A percentile compares a stretch with the other conserved stretches of the same genome.
phyloP scores from a whole-genome alignment of 1,140 invertebrate genomes.

The Leptinotarsa lineolata region DNA sequence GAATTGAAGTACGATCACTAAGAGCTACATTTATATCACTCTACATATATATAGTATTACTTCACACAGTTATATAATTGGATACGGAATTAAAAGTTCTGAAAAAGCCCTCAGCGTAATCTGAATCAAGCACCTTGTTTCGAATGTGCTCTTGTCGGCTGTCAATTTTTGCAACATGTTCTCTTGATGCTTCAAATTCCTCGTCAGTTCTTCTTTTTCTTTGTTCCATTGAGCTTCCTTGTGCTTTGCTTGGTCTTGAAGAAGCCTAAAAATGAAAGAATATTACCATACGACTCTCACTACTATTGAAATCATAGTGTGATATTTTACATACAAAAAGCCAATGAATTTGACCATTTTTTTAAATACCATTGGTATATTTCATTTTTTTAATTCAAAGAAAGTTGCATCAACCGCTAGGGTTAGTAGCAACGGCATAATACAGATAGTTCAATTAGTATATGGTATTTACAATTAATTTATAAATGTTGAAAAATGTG shows the following conservation, averaged over 20 bases:
- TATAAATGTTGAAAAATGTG: no score
- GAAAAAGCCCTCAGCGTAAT: conserved; percentile 43
- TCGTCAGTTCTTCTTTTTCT: conserved; percentile 49
- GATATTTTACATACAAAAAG: no score
- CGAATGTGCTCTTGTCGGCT: conserved; percentile 46
- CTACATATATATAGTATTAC: background rate
- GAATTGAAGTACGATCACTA: background rate
- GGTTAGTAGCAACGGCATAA: no score
- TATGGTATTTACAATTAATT: no score
- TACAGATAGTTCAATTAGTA: no score
- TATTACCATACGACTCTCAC: no score
- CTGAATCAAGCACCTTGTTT: conserved; percentile 52
- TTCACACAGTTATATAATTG: background rate
- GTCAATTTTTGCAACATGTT: conserved; percentile 48
- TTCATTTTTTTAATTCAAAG: no score
- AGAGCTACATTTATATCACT: background rate
- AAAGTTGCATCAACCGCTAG: no score
- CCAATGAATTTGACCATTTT: accelerated
- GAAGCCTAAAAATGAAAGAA: conserved; percentile 31
- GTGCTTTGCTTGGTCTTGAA: conserved; percentile 45
- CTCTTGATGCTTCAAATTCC: conserved; percentile 46
- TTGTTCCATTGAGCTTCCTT: conserved; percentile 44
- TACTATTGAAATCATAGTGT: no score
- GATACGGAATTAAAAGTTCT: conserved; percentile 37
- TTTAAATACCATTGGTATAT: no score